Conservation (phyloP, 2,888 invertebrate genomes). For the Caenorhabditis wallacei region DNA sequence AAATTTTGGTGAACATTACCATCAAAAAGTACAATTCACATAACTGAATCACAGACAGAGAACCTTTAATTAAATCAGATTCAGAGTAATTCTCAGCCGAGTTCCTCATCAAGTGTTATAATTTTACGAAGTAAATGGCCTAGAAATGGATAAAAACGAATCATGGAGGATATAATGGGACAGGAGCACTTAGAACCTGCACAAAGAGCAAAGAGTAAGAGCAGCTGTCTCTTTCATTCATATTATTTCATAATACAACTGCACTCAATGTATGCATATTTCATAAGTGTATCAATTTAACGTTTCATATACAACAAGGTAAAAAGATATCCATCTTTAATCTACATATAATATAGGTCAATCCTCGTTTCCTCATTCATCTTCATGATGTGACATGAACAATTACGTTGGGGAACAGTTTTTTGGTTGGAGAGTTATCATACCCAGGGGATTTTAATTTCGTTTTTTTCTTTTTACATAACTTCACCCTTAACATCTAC, state of each 20-base stretch:
- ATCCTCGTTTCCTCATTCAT: background rate
- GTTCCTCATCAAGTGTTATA: background rate
- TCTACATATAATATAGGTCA: conserved; percentile 7
- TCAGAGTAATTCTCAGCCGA: too few species aligned
- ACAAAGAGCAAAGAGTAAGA: background rate
- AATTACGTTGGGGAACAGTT: background rate
- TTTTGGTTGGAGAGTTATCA: background rate
- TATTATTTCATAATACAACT: conserved; percentile 19
- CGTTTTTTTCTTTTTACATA: background rate
- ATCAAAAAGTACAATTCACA: too few species aligned
- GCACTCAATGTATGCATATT: conserved; percentile 7
- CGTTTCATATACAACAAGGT: background rate
- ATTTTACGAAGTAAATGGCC: background rate
- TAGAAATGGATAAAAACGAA: background rate
- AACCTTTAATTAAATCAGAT: background rate
- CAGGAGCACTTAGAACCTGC: background rate
- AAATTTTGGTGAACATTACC: too few species aligned
- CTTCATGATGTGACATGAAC: background rate
- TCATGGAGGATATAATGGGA: background rate
- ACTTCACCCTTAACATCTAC: too few species aligned
- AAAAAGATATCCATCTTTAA: background rate
- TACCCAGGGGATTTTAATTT: background rate
- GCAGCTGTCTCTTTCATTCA: conserved; percentile 2
- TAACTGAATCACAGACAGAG: too few species aligned
- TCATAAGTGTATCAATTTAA: background rate